These are phyloP conservation scores for Dryobates pubescens DNA, from an alignment of 2,797 vertebrate genomes.

Conservation along the genomic window DNA sequence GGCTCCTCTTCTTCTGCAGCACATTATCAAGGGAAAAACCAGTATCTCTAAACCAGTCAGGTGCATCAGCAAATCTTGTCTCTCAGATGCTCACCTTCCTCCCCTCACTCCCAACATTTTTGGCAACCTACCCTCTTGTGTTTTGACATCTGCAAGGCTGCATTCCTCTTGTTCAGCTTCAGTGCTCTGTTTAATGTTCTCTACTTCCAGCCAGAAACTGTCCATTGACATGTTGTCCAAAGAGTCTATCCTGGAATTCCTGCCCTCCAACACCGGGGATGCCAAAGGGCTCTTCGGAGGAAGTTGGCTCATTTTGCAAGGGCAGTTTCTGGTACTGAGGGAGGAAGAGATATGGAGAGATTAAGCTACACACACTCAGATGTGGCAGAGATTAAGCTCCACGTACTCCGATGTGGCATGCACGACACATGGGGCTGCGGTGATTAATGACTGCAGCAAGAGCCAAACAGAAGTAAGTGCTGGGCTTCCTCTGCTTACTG, in stretches of 20 bases:
- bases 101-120: background rate
- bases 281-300: slow-evolving; percentile 77
- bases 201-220: slow-evolving; percentile 91
- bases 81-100: background rate
- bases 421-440: background rate
- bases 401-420: rapidly evolving
- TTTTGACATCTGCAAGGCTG: slow-evolving; percentile 81
- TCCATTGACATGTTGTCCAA: slow-evolving; percentile 85
- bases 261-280: slow-evolving; percentile 74
- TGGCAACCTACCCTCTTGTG: slow-evolving; percentile 84
- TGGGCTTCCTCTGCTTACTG: background rate
- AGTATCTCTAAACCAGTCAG: background rate
- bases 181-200: slow-evolving; percentile 85
- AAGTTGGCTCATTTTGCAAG: slow-evolving; percentile 85
- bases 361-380: background rate
- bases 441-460: slow-evolving; percentile 37
- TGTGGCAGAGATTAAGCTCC: background rate
- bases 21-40: background rate
- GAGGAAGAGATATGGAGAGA: slow-evolving; percentile 46
- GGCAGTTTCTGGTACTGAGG: slow-evolving; percentile 66
- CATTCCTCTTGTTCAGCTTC: slow-evolving; percentile 80
- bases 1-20: background rate
- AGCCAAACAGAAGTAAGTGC: slow-evolving; percentile 7
- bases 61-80: background rate
- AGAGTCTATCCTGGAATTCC: slow-evolving; percentile 73